Evolutionary conservation across 2,797 vertebrate genomes (phyloP), one percentile per base, ranked within the genome.

Genomic region (Tapirus indicus): DNA sequence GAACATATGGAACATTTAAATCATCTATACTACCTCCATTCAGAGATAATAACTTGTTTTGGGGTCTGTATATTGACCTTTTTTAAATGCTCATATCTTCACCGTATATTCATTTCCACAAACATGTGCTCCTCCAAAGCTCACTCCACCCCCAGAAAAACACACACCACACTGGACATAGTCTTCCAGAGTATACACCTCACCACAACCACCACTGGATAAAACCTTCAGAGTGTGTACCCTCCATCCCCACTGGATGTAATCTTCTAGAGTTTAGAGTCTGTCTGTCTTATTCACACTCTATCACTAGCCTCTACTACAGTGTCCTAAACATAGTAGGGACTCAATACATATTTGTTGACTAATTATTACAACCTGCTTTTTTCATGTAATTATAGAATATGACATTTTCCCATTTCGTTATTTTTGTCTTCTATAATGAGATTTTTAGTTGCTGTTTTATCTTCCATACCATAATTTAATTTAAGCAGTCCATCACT

Each of bases 341-440:
- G 16, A 74, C 72, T 93, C 85, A 74, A 18, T 14, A 58, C 58
- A 29, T 52, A 88, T 82, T 82, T 82, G 32, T 18, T 89, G 77
- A 69, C n/a, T 77, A 54, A 71, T 80, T 88, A 83, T 88, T 82
- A 71, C 20, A 91, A 72, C 58, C 27, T 86, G n/a, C 17, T 47
- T 71, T 94, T 71, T 80, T 62, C 41, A 25, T 56, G 23, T 49
- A 62, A 87, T 97, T 93, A 77, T 80, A 71, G 74, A 95, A 83
- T 56, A 85, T 66, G 32, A 87, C 69, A 94, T 79, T 86, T 96
- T 60, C 41, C 38, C 64, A 83, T 75, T 84, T 95, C 88, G 79
- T 94, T 96, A 93, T 78, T 82, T 92, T 79, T 72, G 92, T 80
- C 58, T 80, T 88, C 49, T 71, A 17, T 69, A 91, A 95, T 82